These are phyloP conservation scores for Stigmatopora nigra DNA, from an alignment of 2,113 vertebrate species.

Conservation along the genomic window DNA sequence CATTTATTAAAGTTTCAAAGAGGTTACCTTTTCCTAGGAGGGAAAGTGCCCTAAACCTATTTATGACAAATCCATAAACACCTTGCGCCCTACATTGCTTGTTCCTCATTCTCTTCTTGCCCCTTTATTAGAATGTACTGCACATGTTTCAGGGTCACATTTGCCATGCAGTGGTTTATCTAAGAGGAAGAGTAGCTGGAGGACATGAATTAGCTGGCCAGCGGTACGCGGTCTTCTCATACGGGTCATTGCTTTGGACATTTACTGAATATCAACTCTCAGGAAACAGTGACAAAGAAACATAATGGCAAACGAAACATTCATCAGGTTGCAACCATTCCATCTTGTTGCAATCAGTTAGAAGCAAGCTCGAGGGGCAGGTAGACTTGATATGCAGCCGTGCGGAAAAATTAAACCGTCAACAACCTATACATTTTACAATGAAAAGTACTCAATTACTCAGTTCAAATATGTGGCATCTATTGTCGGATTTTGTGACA, in stretches of 20 bases:
- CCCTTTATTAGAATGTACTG: constrained; percentile 41
- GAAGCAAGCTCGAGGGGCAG: background rate
- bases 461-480: background rate
- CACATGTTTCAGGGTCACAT: constrained; percentile 34
- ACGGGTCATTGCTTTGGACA: constrained; percentile 55
- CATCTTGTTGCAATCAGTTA: background rate
- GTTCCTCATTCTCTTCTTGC: background rate
- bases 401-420: background rate
- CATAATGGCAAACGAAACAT: constrained; percentile 22
- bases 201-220: constrained; percentile 50
- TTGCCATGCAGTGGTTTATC: constrained; percentile 50
- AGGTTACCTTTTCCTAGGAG: too few species aligned
- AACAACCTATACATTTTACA: background rate
- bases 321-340: constrained; percentile 20
- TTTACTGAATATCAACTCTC: constrained; percentile 36
- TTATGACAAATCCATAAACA: constrained; percentile 24
- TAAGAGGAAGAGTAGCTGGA: constrained; percentile 55
- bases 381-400: background rate
- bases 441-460: background rate
- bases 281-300: constrained; percentile 36
- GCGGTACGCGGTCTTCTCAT: constrained; percentile 34
- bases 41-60: background rate
- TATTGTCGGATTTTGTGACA: constrained; percentile 10
- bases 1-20: too few species aligned
- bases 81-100: constrained; percentile 21